Base-by-base conservation (phyloP, 2,113 vertebrate genomes). In the Siphamia tubifer region DNA sequence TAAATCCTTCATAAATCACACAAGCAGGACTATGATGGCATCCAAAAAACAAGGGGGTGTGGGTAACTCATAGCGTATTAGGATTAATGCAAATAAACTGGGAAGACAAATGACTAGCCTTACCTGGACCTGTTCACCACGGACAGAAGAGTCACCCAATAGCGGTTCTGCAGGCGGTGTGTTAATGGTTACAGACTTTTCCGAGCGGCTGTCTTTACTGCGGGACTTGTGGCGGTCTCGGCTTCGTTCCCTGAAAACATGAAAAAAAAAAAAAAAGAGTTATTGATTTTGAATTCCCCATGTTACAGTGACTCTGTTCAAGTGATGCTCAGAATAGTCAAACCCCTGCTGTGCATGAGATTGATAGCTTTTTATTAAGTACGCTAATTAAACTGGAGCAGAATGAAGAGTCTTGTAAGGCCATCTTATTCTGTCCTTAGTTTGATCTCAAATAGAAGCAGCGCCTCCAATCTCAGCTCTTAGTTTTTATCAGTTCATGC, bases 171-270 rank as follows among this genome's bases (percentile, higher is more conserved):
- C 95, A 0, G 95, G 93, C 13, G 95, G 94, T 0, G 95, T 91
- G 79, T 97, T 95, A 62, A 98, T 98, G 0, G 96, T 99, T 47
- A 98, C 95, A 0, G 97, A 97, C 81, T 98, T 98, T 87, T 98
- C 97, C 0, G 95, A 96, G 15, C 95, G 94, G 68, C 94, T 92
- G 64, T 97, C 97, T 87, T 96, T 98, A 89, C 85, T 95, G 44
- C 95, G 93, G 0, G 95, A 91, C 91, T 96, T 98, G 90, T 97
- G 96, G 44, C 95, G 94, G 68, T 98, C 96, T 28, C 95, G 93
- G 67, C 92, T 96, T 84, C 96, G 93, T 81, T 95, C 93, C 34
- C 94, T 95, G 63, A 28, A 27, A 69, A 49, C 25, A 38, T 23
- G 34, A 19, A 67, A 16, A 71, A 44, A 68, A 10, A 60, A 43